Percentiles rank a stretch among this genome's conserved stretches.
These are phyloP conservation scores for Spea multiplicata DNA, from an alignment of 2,113 vertebrate genomes.

Conservation along the genomic window DNA sequence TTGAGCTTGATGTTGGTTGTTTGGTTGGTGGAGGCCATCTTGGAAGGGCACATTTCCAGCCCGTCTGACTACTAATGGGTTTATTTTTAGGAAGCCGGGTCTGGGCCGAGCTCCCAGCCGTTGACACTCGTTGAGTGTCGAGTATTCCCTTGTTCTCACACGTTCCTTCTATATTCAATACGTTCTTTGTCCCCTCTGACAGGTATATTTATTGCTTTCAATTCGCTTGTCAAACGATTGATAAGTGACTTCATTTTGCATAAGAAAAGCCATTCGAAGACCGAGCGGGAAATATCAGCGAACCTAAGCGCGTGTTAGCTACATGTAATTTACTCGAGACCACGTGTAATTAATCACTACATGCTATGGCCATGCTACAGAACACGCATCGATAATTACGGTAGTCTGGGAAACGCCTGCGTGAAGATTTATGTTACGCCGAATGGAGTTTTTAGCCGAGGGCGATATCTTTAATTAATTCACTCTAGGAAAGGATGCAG, in stretches of 20 bases:
- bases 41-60: no score
- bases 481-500: no score
- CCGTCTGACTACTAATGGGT: no score
- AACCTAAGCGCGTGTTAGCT: not conserved
- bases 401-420: not conserved
- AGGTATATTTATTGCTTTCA: not conserved
- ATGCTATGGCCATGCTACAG: not conserved
- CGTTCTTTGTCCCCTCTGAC: not conserved
- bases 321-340: not conserved
- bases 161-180: not conserved
- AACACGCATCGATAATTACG: not conserved
- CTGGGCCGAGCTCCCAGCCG: no score
- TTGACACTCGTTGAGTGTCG: no score
- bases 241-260: conserved; percentile 9
- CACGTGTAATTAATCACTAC: not conserved
- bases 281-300: not conserved
- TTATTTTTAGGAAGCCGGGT: no score
- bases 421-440: no score
- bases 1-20: no score
- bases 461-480: no score
- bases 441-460: no score
- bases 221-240: not conserved
- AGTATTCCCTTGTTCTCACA: not conserved
- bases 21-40: no score
- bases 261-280: not conserved